Conservation (phyloP, 1,140 invertebrate genomes). For the Ceratina japonica region DNA sequence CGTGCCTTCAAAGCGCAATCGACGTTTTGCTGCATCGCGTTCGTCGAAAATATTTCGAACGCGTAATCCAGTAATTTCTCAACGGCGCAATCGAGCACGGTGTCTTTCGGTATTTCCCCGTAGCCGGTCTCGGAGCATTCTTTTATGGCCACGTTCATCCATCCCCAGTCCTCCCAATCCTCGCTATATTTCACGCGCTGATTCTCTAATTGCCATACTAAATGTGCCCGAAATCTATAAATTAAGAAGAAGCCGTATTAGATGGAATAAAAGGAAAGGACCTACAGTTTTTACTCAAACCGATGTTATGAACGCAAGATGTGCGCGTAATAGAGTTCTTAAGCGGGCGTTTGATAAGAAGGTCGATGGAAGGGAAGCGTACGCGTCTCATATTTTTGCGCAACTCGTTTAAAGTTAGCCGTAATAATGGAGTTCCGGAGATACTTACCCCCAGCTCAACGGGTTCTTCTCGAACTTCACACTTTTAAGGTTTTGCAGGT, state of each 20-base stretch:
- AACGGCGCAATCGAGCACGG: slow-evolving; percentile 66
- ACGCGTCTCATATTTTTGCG: not conserved
- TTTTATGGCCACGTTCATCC: slow-evolving; percentile 68
- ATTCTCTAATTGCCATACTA: slow-evolving; percentile 71
- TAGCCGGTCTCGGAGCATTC: slow-evolving; percentile 69
- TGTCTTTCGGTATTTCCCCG: slow-evolving; percentile 63
- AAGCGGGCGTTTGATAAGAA: not conserved
- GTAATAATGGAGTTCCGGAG: slow-evolving; percentile 16
- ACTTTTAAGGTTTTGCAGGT: slow-evolving; percentile 63
- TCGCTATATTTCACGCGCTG: slow-evolving; percentile 67
- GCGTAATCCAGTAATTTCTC: slow-evolving; percentile 63
- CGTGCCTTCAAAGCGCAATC: slow-evolving; percentile 52
- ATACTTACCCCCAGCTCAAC: slow-evolving; percentile 71
- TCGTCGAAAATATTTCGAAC: slow-evolving; percentile 31
- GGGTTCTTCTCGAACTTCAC: slow-evolving; percentile 72
- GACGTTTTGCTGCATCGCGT: not conserved
- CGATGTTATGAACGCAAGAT: too few species aligned
- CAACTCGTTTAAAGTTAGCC: slow-evolving; percentile 34
- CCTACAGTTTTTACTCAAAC: not conserved
- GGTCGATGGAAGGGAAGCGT: not conserved
- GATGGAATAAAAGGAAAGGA: not conserved
- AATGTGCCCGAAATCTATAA: slow-evolving; percentile 66
- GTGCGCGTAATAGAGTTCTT: not conserved
- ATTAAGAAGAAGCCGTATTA: not conserved
- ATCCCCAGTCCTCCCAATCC: slow-evolving; percentile 74